Conservation (phyloP, 2,797 vertebrate species). For the Arrhamphus sclerolepis region DNA sequence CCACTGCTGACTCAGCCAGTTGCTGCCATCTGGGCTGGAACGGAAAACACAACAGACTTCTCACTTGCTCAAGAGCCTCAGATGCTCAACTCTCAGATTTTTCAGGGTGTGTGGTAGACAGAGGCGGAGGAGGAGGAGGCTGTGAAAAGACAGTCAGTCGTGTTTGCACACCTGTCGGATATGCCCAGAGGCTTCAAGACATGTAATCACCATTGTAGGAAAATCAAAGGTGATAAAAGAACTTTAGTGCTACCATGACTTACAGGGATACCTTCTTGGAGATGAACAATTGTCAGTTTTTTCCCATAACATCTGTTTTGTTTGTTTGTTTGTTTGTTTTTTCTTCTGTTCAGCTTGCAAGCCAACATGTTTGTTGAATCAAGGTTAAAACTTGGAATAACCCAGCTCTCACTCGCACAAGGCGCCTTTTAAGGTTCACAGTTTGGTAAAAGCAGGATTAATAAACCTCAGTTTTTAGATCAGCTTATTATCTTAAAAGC, state of each 20-base stretch:
- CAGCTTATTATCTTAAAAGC: constrained; percentile 49
- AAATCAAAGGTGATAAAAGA: constrained; percentile 6
- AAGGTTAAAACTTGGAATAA: constrained; percentile 10
- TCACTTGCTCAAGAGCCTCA: constrained; percentile 40
- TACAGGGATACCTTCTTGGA: not conserved
- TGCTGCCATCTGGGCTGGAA: constrained; percentile 72
- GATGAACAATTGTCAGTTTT: not conserved
- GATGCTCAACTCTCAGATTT: constrained; percentile 45
- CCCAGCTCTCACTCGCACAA: constrained; percentile 26
- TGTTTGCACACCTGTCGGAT: not conserved
- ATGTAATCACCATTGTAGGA: not conserved
- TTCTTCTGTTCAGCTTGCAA: not conserved
- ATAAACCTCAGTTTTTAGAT: constrained; percentile 32
- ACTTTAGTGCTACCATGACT: not conserved
- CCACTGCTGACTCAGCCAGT: constrained; percentile 66
- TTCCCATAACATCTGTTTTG: constrained; percentile 1
- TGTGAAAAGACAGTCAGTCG: not conserved
- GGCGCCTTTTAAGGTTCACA: constrained; percentile 37
- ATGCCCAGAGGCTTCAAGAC: not conserved
- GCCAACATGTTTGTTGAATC: constrained; percentile 6
- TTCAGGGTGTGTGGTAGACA: constrained; percentile 9
- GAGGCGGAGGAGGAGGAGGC: not conserved
- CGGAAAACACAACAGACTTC: constrained; percentile 55
- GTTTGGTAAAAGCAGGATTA: constrained; percentile 27
- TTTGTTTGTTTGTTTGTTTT: not conserved